Evolutionary conservation across 2,797 vertebrate species (phyloP).

Genomic region (Columba guinea): DNA sequence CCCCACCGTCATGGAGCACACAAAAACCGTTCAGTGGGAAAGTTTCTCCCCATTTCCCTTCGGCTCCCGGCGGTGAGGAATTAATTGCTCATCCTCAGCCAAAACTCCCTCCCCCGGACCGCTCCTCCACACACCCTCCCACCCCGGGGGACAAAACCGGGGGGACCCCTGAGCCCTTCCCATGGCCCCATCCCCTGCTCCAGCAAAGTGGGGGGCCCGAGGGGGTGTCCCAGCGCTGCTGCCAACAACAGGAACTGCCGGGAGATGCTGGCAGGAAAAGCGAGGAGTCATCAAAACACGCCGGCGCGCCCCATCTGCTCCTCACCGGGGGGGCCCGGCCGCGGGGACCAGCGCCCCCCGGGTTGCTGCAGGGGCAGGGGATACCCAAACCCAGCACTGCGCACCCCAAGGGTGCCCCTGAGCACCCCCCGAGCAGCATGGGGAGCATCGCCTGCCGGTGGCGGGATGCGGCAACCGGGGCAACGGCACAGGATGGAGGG

Average conservation of each 20-base stretch:
- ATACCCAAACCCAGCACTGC: no score
- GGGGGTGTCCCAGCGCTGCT: not conserved
- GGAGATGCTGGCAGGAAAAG: constrained; percentile 13
- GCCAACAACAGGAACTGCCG: not conserved
- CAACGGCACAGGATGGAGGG: no score
- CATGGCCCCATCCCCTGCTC: not conserved
- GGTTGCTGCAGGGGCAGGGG: no score
- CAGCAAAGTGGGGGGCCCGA: not conserved
- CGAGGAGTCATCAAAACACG: not conserved
- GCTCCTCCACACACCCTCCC: not conserved
- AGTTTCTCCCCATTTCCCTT: not conserved
- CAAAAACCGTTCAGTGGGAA: not conserved
- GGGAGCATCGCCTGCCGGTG: not conserved
- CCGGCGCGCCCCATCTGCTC: not conserved
- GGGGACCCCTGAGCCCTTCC: not conserved
- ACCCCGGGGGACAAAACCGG: not conserved
- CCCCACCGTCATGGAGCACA: not conserved
- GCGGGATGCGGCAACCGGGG: no score
- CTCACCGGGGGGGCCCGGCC: not conserved
- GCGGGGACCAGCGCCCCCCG: not conserved
- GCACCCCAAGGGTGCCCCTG: not conserved
- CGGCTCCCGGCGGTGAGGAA: not conserved
- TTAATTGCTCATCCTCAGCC: not conserved
- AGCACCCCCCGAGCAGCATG: not conserved
- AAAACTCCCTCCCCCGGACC: not conserved